Conservation (phyloP, 2,888 invertebrate genomes). For the Drosophila pullipes region DNA sequence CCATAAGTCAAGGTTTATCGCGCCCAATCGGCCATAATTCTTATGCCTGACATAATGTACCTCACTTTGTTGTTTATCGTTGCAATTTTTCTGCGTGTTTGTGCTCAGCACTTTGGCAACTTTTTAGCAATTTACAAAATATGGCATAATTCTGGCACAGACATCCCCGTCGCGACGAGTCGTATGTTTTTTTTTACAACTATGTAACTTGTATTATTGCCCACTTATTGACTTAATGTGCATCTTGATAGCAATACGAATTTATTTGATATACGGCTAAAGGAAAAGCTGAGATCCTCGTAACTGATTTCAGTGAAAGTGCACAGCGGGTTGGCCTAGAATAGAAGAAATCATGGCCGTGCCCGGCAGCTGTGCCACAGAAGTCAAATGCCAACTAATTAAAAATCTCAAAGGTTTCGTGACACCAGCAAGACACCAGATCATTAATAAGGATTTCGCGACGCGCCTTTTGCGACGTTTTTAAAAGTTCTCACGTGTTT, state of each 20-base stretch:
- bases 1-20: constrained; percentile 75
- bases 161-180: constrained; percentile 29
- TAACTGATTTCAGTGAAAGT: constrained; percentile 43
- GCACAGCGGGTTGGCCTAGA: constrained; percentile 56
- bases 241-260: constrained; percentile 65
- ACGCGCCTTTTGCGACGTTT: constrained; percentile 43
- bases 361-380: constrained; percentile 43
- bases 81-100: constrained; percentile 43
- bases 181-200: constrained; percentile 13
- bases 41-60: constrained; percentile 74
- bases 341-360: constrained; percentile 2
- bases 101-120: constrained; percentile 58
- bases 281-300: constrained; percentile 33
- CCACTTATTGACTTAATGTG: constrained; percentile 77
- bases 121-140: constrained; percentile 77
- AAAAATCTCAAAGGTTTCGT: constrained; percentile 58
- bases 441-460: constrained; percentile 78
- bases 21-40: constrained; percentile 69
- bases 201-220: constrained; percentile 64
- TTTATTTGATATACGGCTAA: constrained; percentile 56
- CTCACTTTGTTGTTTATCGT: constrained; percentile 71
- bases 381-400: constrained; percentile 67
- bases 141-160: constrained; percentile 69
- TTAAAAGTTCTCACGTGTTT: constrained; percentile 56
- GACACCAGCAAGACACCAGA: constrained; percentile 43